phyloP scores from a whole-genome alignment of 2,888 invertebrate species.

The Gymnoscelis rufifasciata region DNA sequence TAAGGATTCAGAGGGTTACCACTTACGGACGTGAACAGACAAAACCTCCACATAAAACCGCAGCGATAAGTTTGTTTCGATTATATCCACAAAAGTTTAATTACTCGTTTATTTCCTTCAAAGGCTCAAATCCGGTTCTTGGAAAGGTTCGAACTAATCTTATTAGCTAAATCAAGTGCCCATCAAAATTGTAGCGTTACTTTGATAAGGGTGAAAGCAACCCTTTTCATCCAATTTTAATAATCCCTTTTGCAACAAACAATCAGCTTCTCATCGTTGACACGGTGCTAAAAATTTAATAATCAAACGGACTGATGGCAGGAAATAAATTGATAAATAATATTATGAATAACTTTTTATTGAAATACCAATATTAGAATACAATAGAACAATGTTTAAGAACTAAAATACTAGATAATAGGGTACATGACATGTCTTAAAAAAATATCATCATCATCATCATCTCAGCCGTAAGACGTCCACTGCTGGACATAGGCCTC shows the following conservation, averaged over 20 bases:
- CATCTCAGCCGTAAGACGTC: too few relatives aligned
- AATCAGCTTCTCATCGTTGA: conserved; percentile 3
- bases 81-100: not conserved
- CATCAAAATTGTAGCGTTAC: conserved; percentile 6
- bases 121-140: not conserved
- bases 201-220: conserved; percentile 13
- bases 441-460: too few relatives aligned
- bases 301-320: not conserved
- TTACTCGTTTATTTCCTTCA: not conserved
- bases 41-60: too few relatives aligned
- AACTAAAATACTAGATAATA: too few relatives aligned
- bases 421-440: too few relatives aligned
- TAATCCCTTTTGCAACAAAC: conserved; percentile 11
- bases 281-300: not conserved
- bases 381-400: too few relatives aligned
- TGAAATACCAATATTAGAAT: too few relatives aligned
- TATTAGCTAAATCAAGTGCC: conserved; percentile 13
- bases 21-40: too few relatives aligned
- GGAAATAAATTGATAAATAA: not conserved
- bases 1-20: too few relatives aligned
- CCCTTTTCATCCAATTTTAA: conserved; percentile 11
- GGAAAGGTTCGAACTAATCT: conserved; percentile 7
- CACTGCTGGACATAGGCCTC: too few relatives aligned
- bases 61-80: too few relatives aligned
- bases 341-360: too few relatives aligned